Conservation (phyloP, 2,888 invertebrate genomes). For the Pristionchus maxplancki region DNA sequence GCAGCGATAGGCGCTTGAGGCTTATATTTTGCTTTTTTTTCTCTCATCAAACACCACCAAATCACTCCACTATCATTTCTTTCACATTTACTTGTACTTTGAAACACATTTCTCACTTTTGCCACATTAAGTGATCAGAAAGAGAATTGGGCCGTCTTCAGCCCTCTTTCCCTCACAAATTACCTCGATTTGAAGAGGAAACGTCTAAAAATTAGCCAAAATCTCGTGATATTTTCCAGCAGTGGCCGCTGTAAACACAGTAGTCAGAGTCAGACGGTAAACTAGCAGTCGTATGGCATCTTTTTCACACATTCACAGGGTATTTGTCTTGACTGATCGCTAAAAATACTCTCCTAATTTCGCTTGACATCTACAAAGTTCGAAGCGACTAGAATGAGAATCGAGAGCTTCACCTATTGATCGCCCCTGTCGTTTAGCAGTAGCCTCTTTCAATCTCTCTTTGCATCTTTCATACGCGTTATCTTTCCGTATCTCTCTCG, state of each 20-base stretch:
- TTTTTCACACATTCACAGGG: too few relatives aligned
- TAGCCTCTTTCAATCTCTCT: not conserved
- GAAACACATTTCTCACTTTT: not conserved
- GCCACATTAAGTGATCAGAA: not conserved
- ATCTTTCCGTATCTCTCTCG: not conserved
- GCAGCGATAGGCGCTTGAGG: not conserved
- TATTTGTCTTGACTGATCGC: too few relatives aligned
- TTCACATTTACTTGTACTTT: not conserved
- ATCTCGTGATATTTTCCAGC: conserved; percentile 6
- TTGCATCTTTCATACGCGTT: not conserved
- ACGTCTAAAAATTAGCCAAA: conserved; percentile 6
- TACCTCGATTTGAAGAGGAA: not conserved
- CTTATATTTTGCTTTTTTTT: not conserved
- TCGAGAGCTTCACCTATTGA: not conserved
- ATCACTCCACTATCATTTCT: too few relatives aligned
- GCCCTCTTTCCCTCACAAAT: not conserved
- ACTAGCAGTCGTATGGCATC: not conserved
- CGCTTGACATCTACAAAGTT: not conserved
- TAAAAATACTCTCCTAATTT: not conserved
- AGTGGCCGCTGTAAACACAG: not conserved
- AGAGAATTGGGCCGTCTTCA: not conserved
- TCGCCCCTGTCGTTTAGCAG: conserved; percentile 4
- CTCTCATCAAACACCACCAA: too few relatives aligned
- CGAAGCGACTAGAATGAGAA: not conserved
- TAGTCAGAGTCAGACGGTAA: not conserved